Conservation (phyloP, 2,113 vertebrate genomes). For the Zosterops hypoxanthus region DNA sequence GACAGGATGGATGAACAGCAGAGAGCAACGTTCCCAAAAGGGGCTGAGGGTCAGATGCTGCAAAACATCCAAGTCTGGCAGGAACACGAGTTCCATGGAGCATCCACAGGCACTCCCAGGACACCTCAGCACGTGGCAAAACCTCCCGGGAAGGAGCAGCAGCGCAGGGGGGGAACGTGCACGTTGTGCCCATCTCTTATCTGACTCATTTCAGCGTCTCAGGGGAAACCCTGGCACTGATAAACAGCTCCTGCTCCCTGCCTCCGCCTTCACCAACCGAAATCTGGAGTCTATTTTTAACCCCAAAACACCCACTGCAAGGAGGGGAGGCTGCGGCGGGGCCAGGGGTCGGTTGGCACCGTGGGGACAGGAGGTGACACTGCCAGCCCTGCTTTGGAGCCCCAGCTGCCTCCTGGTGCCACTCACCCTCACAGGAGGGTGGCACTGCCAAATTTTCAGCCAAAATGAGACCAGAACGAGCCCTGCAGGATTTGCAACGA, state of each 20-base stretch:
- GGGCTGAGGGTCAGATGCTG: neutral
- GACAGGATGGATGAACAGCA: accelerated
- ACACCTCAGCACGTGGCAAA: accelerated
- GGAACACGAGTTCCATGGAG: accelerated
- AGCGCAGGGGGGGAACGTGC: neutral
- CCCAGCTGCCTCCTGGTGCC: neutral
- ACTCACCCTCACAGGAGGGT: neutral
- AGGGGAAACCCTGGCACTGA: constrained; percentile 52
- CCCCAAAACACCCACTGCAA: neutral
- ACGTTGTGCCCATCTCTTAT: constrained; percentile 5
- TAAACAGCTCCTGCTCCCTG: constrained; percentile 56
- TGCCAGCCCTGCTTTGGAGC: neutral
- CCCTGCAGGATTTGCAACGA: neutral
- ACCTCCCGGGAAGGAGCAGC: accelerated
- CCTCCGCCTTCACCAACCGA: constrained; percentile 47
- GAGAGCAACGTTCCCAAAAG: neutral
- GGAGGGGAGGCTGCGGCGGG: neutral
- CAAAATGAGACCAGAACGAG: neutral
- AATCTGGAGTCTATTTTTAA: constrained; percentile 67
- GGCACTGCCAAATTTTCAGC: neutral
- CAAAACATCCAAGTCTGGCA: accelerated
- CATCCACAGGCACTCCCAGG: neutral
- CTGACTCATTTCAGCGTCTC: constrained; percentile 49
- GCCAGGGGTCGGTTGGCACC: neutral
- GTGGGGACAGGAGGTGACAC: neutral